Evolutionary conservation across 2,888 invertebrate genomes (phyloP).

Genomic region (Nycteola revayana): DNA sequence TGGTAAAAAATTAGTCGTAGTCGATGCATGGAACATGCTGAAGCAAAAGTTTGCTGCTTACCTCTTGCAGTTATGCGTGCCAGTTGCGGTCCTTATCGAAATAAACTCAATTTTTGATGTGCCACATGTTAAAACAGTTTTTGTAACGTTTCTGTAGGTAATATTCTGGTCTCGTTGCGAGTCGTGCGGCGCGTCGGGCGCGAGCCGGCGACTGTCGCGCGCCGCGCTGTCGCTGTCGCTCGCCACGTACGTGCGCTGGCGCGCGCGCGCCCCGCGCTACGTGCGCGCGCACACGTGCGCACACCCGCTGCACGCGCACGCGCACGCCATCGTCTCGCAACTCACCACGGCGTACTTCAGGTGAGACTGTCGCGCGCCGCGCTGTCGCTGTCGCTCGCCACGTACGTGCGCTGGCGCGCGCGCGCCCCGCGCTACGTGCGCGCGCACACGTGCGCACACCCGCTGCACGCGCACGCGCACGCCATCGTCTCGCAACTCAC

Average conservation of each 20-base stretch:
- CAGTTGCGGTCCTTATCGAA: too few species aligned
- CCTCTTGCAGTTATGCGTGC: too few species aligned
- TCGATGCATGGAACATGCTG: too few species aligned
- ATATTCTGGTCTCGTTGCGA: conserved; percentile 93
- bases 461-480: conserved; percentile 94
- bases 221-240: conserved; percentile 53
- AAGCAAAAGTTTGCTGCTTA: too few species aligned
- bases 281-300: conserved; percentile 86
- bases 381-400: conserved; percentile 51
- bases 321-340: conserved; percentile 93
- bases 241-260: conserved; percentile 94
- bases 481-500: conserved; percentile 93
- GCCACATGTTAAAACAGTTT: too few species aligned
- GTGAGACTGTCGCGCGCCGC: conserved; percentile 58
- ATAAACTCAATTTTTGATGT: too few species aligned
- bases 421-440: conserved; percentile 51
- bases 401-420: conserved; percentile 74
- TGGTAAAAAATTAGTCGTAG: too few species aligned
- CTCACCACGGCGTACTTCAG: conserved; percentile 94
- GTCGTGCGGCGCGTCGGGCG: conserved; percentile 73
- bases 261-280: conserved; percentile 91
- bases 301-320: conserved; percentile 92
- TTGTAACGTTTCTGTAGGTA: conserved; percentile 65
- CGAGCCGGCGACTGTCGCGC: conserved; percentile 83
- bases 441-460: conserved; percentile 78